Conservation (phyloP, 1,140 invertebrate genomes). For the Temnothorax longispinosus region DNA sequence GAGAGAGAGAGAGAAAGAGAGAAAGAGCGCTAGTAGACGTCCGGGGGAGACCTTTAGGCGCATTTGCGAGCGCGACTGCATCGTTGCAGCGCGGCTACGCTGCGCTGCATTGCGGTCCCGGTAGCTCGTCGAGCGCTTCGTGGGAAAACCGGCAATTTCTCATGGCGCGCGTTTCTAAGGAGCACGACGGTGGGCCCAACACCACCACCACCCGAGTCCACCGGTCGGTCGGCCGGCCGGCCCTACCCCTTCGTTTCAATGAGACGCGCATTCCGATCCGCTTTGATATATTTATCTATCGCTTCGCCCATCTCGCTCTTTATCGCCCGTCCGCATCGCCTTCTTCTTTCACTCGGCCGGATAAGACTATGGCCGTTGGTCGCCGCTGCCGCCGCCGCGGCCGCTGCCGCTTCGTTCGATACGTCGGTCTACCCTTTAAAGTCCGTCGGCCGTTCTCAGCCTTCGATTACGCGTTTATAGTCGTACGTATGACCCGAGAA, state of each 20-base stretch:
- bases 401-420: constrained; percentile 36
- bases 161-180: constrained; percentile 74
- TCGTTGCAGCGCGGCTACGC: neutral
- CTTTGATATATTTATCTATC: constrained; percentile 77
- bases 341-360: constrained; percentile 55
- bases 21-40: neutral
- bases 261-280: constrained; percentile 67
- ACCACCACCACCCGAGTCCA: constrained; percentile 18
- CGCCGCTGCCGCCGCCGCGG: constrained; percentile 5
- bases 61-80: constrained; percentile 43
- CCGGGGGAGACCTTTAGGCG: constrained; percentile 25
- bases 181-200: constrained; percentile 27
- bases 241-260: constrained; percentile 55
- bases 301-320: constrained; percentile 72
- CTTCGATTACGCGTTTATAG: constrained; percentile 48
- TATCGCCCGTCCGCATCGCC: constrained; percentile 64
- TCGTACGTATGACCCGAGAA: constrained; percentile 12
- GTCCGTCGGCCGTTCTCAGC: constrained; percentile 24
- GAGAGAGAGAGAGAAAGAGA: neutral
- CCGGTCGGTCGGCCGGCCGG: neutral
- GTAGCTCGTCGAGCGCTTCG: constrained; percentile 73
- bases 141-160: constrained; percentile 83
- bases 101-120: constrained; percentile 54
- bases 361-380: constrained; percentile 42
- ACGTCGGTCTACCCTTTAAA: constrained; percentile 27